Evolutionary conservation across 2,113 vertebrate genomes (phyloP).

Genomic region (Callithrix jacchus): DNA sequence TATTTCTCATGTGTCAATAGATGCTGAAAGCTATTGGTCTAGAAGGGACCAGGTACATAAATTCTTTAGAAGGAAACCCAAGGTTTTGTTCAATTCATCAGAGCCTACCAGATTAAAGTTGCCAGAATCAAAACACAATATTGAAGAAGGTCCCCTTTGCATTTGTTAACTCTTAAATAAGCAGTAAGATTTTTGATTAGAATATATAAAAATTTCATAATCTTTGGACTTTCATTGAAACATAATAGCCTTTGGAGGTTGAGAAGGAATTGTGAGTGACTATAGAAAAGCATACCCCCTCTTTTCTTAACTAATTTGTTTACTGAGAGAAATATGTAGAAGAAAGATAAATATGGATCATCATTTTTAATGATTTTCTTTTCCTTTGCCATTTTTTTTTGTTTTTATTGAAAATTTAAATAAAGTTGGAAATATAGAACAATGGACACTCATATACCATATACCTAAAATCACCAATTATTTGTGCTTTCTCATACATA

Average conservation of each 20-base stretch:
- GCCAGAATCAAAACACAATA: not conserved
- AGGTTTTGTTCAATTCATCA: not conserved
- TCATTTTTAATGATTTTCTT: not conserved
- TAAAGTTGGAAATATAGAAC: not conserved
- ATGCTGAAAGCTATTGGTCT: not conserved
- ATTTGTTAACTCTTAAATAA: not conserved
- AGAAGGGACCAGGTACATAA: not conserved
- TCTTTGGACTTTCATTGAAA: not conserved
- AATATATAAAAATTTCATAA: not conserved
- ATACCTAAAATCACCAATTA: not conserved
- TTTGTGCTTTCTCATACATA: not conserved
- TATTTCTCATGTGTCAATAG: not conserved
- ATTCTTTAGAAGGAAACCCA: not conserved
- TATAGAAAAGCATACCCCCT: not conserved
- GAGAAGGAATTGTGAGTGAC: not conserved
- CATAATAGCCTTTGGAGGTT: not conserved
- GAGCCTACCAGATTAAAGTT: not conserved
- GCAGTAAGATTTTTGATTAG: not conserved
- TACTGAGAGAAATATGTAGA: not conserved
- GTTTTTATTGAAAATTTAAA: not conserved
- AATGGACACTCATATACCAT: not conserved
- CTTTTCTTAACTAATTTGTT: not conserved
- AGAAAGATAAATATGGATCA: not conserved
- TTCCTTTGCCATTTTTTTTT: not conserved
- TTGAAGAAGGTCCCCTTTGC: not conserved